Evolutionary conservation across 2,113 vertebrate species (phyloP), one percentile per base, ranked within the genome.

Genomic region (Pollachius pollachius): DNA sequence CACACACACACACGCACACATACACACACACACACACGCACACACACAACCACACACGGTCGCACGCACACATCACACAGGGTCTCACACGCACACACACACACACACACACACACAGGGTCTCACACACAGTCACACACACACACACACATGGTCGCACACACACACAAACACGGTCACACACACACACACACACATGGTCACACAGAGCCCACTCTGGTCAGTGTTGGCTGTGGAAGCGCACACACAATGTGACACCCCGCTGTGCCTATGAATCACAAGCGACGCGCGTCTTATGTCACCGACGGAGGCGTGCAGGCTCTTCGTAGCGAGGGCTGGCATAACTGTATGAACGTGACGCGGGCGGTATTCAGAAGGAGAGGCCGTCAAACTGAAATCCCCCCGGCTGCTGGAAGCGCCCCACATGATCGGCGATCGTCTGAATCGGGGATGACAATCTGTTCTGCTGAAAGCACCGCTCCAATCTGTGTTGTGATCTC

Each of bases 181-280:
- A 30, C 30, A 30, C 30, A 30, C 30, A 5, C 30, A 34, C 30
- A 5, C 30, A 34, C 30, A 5, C 30, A 34, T 7, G 6, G 4
- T 5, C 30, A 34, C 30, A 34, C 30, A 34, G 30, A 34, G 30
- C 30, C 30, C 30, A 34, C 30, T 34, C 30, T 34, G 30, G 30
- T 34, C 30, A 34, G 6, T 23, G 23, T 23, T 23, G 23, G 23
- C 23, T 23, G 23, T 19, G 52, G 69, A 70, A 81, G 74, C 68
- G 78, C 79, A 76, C 70, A 80, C 71, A 83, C 79, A 76, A 81
- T 68, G 82, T 83, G 80, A 86, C 76, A 80, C 79, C 70, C 37
- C 77, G 64, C 68, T 64, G 66, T 77, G 72, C 68, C 75, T 80
- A 80, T 83, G 85, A 86, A 89, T 90, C 87, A 88, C 75, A 70